phyloP scores from a whole-genome alignment of 1,140 invertebrate genomes.

The Bombus vancouverensis region DNA sequence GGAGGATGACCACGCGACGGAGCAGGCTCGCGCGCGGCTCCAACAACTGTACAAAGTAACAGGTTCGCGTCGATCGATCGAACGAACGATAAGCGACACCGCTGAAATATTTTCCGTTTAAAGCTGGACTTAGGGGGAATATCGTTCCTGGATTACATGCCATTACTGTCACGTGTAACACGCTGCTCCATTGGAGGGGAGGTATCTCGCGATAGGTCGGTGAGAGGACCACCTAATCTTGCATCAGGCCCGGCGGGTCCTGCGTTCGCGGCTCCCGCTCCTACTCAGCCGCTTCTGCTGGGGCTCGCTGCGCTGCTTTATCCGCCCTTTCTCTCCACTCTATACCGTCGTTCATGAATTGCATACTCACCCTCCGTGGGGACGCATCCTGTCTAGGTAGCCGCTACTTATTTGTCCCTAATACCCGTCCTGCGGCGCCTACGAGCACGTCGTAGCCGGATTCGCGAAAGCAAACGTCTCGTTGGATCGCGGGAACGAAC shows the following conservation, averaged over 20 bases:
- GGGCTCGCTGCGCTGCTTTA: slow-evolving; percentile 11
- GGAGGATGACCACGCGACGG: background rate
- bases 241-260: slow-evolving; percentile 65
- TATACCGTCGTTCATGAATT: slow-evolving; percentile 48
- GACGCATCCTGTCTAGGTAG: slow-evolving; percentile 61
- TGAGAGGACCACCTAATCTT: slow-evolving; percentile 68
- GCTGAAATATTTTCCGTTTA: slow-evolving; percentile 19
- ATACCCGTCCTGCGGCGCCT: slow-evolving; percentile 59
- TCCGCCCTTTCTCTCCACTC: background rate
- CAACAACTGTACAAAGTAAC: background rate
- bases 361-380: slow-evolving; percentile 41
- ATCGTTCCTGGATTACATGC: slow-evolving; percentile 46
- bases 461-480: slow-evolving; percentile 18
- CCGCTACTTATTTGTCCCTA: slow-evolving; percentile 65
- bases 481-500: slow-evolving; percentile 41
- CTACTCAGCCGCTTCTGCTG: background rate
- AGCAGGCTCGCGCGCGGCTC: background rate
- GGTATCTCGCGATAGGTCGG: slow-evolving; percentile 59
- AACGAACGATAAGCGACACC: slow-evolving; percentile 25
- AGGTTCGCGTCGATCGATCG: slow-evolving; percentile 10
- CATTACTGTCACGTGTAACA: slow-evolving; percentile 61
- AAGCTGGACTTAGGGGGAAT: slow-evolving; percentile 15
- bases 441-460: background rate
- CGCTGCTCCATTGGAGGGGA: slow-evolving; percentile 46
- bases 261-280: slow-evolving; percentile 55